These are phyloP conservation scores for Sparidentex hasta DNA, from an alignment of 2,797 vertebrate species.

Conservation along the genomic window DNA sequence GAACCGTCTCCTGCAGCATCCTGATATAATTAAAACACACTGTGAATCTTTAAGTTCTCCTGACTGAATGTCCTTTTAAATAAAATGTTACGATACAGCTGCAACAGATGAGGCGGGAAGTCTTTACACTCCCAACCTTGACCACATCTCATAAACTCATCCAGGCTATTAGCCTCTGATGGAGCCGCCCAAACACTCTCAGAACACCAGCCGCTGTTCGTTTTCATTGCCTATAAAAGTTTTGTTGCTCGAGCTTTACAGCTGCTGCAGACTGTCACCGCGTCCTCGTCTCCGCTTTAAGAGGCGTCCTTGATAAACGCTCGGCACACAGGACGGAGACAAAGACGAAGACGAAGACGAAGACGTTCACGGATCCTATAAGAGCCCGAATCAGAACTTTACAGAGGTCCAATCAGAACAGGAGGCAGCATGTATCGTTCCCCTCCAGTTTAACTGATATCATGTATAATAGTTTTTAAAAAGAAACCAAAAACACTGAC, in stretches of 20 bases:
- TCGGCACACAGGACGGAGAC: slow-evolving; percentile 6
- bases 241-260: slow-evolving; percentile 23
- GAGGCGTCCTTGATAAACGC: slow-evolving; percentile 31
- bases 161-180: slow-evolving; percentile 23
- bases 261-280: slow-evolving; percentile 12
- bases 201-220: slow-evolving; percentile 7
- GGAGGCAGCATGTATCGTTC: background rate
- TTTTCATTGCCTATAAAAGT: slow-evolving; percentile 51
- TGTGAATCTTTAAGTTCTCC: background rate
- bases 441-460: background rate
- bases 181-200: slow-evolving; percentile 11
- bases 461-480: too few relatives aligned
- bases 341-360: background rate
- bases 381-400: background rate
- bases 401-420: background rate
- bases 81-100: background rate
- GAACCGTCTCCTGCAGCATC: too few relatives aligned
- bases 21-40: background rate
- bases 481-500: too few relatives aligned
- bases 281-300: slow-evolving; percentile 21
- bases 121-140: slow-evolving; percentile 1
- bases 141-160: slow-evolving; percentile 11
- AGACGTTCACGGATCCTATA: background rate
- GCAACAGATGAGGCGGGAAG: slow-evolving; percentile 14
- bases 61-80: background rate